Base-by-base conservation (phyloP, 2,113 vertebrate species). In the Gopherus flavomarginatus region DNA sequence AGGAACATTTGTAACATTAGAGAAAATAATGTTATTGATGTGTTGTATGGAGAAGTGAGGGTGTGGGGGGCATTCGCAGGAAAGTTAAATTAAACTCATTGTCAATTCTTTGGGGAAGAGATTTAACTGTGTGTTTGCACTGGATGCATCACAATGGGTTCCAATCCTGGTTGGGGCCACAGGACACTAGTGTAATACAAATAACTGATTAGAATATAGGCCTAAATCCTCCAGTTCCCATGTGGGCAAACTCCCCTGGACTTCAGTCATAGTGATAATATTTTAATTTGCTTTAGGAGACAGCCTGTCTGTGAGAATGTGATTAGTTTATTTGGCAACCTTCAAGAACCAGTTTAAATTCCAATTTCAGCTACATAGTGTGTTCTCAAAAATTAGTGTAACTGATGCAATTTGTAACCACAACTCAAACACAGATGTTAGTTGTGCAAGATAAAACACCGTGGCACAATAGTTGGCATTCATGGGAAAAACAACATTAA, bases 271-370 rank as follows among this genome's bases (percentile, higher is more conserved):
- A 87, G 65, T 12, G 31, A 35, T 49, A 84, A 91, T 86, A 85
- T 87, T 90, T 49, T 83, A 65, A 96, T 59, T 56, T 83, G 59
- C 95, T 95, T 96, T 90, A 84, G 4, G n/a, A 72, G n/a, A 38
- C 65, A 96, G 77, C 81, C 47, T 87, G 90, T 89, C 89, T 69
- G 91, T 53, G 91, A 95, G 62, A 93, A 87, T n/a, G 26, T 92
- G 88, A 97, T 87, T 93, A 50, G 83, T 84, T 95, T 95, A 93
- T 29, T 72, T 14, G 16, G 50, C 81, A n/a, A 65, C 52, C 96
- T 92, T 92, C 89, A 97, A 94, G 75, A 86, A 87, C 94, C 89
- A 79, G 10, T 44, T 82, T 77, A 11, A 95, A 95, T 79, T 50
- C 54, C 27, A n/a, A 50, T 38, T 83, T 79, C 54, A 95, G 81